Conservation (phyloP, 2,113 vertebrate species). For the Mesoclemmys tuberculata region DNA sequence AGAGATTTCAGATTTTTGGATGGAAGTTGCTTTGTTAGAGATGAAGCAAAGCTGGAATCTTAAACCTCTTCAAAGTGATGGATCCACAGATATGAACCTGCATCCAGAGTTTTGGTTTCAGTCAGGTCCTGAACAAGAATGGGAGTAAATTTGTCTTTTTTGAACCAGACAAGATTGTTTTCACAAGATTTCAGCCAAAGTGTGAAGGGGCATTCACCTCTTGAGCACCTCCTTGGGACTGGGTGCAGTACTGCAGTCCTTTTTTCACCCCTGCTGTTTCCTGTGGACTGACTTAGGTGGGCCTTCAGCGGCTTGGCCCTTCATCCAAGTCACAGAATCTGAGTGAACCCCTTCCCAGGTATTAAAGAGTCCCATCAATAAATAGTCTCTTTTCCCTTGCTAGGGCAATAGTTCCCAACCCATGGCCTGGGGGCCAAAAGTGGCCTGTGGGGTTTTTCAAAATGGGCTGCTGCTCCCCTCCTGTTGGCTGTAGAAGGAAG, state of each 20-base stretch:
- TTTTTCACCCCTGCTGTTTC: neutral
- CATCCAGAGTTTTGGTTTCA: neutral
- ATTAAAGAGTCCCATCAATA: neutral
- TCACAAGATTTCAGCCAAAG: neutral
- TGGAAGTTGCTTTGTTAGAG: accelerated
- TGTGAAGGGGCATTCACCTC: neutral
- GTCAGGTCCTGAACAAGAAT: neutral
- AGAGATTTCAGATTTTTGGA: neutral
- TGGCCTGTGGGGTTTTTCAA: no score
- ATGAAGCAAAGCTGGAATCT: neutral
- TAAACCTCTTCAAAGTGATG: neutral
- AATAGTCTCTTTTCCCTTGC: neutral
- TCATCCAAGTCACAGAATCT: neutral
- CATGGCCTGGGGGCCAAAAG: no score
- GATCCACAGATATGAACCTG: neutral
- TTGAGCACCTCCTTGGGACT: neutral
- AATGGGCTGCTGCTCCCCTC: no score
- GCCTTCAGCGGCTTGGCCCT: neutral
- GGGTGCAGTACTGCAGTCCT: neutral
- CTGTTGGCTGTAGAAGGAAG: no score
- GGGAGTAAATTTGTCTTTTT: neutral
- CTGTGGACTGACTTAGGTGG: neutral
- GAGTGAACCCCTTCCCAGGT: neutral
- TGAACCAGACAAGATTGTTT: neutral
- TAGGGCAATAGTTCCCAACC: no score